These are phyloP conservation scores for Cotesia vestalis DNA, from an alignment of 1,140 invertebrate species.

Conservation along the genomic window DNA sequence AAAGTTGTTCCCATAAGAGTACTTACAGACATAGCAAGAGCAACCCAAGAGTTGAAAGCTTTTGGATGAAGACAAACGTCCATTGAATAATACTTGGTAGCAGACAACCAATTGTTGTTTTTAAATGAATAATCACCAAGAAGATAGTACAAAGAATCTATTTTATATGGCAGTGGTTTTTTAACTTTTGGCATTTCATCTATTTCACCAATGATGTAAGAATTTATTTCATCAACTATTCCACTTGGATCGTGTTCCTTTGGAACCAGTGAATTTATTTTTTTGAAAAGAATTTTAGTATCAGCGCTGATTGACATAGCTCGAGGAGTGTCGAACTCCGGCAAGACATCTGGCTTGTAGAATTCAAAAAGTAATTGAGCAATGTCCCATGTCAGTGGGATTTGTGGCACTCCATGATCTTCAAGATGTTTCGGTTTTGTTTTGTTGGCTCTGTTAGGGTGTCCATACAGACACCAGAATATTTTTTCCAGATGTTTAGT, in stretches of 20 bases:
- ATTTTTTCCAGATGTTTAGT: slow-evolving; percentile 85
- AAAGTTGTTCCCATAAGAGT: slow-evolving; percentile 83
- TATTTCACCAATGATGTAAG: slow-evolving; percentile 73
- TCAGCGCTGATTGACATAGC: slow-evolving; percentile 78
- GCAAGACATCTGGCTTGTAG: slow-evolving; percentile 81
- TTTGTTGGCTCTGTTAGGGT: slow-evolving; percentile 76
- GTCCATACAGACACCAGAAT: slow-evolving; percentile 88
- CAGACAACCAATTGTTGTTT: slow-evolving; percentile 78
- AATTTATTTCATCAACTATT: slow-evolving; percentile 70
- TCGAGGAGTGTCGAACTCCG: slow-evolving; percentile 84
- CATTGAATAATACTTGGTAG: slow-evolving; percentile 82
- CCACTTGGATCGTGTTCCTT: slow-evolving; percentile 71
- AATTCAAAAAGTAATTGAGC: slow-evolving; percentile 84
- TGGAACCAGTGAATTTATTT: slow-evolving; percentile 79
- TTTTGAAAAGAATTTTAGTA: slow-evolving; percentile 79
- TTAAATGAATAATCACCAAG: slow-evolving; percentile 94
- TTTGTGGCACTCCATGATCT: slow-evolving; percentile 80
- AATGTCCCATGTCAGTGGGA: slow-evolving; percentile 81
- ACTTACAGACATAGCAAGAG: slow-evolving; percentile 82
- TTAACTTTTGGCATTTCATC: slow-evolving; percentile 67
- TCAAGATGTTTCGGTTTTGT: slow-evolving; percentile 76
- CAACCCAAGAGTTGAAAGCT: slow-evolving; percentile 91
- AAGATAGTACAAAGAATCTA: slow-evolving; percentile 85
- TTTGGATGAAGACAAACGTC: slow-evolving; percentile 83
- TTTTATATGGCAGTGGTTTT: slow-evolving; percentile 64